Evolutionary conservation across 1,140 invertebrate species (phyloP), one percentile per base, ranked within the genome.

Genomic region (Drosophila ogumai): DNA sequence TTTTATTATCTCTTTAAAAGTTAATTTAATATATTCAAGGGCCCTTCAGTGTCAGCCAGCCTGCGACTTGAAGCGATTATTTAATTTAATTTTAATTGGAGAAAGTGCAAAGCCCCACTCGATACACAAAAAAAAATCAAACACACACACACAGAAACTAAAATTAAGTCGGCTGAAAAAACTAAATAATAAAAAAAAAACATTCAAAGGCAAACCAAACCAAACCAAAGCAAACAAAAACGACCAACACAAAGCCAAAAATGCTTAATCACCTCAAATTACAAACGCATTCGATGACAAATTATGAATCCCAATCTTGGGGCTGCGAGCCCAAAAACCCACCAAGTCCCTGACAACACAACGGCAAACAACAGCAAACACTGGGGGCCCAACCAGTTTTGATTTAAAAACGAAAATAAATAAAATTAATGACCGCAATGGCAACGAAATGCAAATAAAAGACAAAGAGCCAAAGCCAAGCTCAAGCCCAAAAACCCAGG

Each of bases 391-490:
- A 84, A 84, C 84, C 80, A 81, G 84, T 88, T 88, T 88, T 58
- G 65, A 68, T 67, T 80, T 65, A 80, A 88, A 88, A 78, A 64
- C 46, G 72, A 77, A 88, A 82, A 88, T 82, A 88, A 88, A 88
- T 84, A 75, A 75, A 81, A 81, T 84, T 90, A 88, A 88, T 81
- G 80, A 73, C 80, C 80, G 80, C 77, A 88, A 88, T 90, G 80
- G 76, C 84, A 87, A 87, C 67, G 77, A 88, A 88, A 88, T 88
- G 84, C 84, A 87, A 87, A 87, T 88, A 88, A 88, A 82, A 81
- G 52, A 75, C 74, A 76, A 76, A 82, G 77, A 74, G 25, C 15
- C 34, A 52, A 74, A 71, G 22, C 22, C 40, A 50, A 79, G 73
- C 44, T 17, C 15, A 55, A 68, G 44, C 40, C 52, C 38, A 72